Conservation (phyloP, 2,888 invertebrate species). For the Steinernema scapterisci region DNA sequence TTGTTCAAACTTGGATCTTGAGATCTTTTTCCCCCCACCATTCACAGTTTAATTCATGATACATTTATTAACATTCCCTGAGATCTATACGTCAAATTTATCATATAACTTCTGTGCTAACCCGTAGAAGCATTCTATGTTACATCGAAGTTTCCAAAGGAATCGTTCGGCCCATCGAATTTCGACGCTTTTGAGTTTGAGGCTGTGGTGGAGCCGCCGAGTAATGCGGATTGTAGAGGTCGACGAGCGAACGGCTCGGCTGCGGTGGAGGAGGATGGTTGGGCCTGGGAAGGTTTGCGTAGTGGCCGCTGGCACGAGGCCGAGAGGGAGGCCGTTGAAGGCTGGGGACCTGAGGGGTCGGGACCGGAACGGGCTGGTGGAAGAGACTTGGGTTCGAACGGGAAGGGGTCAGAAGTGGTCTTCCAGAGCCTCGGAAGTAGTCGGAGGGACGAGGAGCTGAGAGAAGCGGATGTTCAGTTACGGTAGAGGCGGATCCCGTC, state of each 20-base stretch:
- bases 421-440: slow-evolving; percentile 38
- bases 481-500: neutral
- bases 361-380: slow-evolving; percentile 26
- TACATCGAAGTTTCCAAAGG: slow-evolving; percentile 38
- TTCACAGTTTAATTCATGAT: neutral
- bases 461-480: slow-evolving; percentile 16
- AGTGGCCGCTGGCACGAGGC: neutral
- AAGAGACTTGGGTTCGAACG: slow-evolving; percentile 40
- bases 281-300: slow-evolving; percentile 26
- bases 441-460: slow-evolving; percentile 30
- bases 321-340: neutral
- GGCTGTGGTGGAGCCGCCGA: neutral
- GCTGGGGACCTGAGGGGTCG: slow-evolving; percentile 31
- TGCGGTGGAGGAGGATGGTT: slow-evolving; percentile 33
- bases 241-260: slow-evolving; percentile 34
- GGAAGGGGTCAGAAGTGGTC: slow-evolving; percentile 36
- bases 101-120: neutral
- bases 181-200: neutral
- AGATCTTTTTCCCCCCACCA: neutral
- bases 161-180: slow-evolving; percentile 20
- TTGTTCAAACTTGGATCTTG: neutral
- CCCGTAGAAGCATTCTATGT: slow-evolving; percentile 15
- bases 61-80: neutral
- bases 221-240: slow-evolving; percentile 23
- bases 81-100: neutral